Evolutionary conservation across 2,888 invertebrate genomes (phyloP).

Genomic region (Agriopis leucophaearia): DNA sequence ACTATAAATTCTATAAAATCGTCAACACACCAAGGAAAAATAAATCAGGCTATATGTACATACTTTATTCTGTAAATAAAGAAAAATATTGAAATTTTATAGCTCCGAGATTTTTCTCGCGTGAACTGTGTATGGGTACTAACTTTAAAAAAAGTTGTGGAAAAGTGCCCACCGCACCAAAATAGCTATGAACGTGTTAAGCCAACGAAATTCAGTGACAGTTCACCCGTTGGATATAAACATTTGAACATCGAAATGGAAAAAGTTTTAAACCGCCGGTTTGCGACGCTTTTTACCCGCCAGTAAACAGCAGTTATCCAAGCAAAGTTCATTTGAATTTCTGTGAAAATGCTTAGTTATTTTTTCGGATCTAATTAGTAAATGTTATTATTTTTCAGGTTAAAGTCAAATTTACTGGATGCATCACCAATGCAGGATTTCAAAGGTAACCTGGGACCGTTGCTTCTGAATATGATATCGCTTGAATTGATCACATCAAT

Average conservation of each 20-base stretch:
- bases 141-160: background rate
- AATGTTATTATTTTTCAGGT: too few species aligned
- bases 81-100: too few species aligned
- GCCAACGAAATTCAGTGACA: slow-evolving; percentile 18
- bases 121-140: background rate
- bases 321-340: slow-evolving; percentile 3
- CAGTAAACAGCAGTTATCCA: background rate
- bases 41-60: too few species aligned
- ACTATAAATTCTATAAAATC: too few species aligned
- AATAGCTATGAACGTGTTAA: slow-evolving; percentile 9
- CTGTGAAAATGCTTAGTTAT: background rate
- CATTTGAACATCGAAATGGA: slow-evolving; percentile 14
- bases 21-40: too few species aligned
- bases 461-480: too few species aligned
- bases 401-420: too few species aligned
- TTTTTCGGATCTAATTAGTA: too few species aligned
- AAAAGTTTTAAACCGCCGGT: slow-evolving; percentile 27
- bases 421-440: too few species aligned
- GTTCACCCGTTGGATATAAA: slow-evolving; percentile 18
- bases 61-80: too few species aligned
- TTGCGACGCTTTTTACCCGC: slow-evolving; percentile 31
- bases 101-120: background rate
- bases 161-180: background rate
- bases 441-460: too few species aligned
- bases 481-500: too few species aligned